Percentiles rank a stretch among this genome's conserved stretches.
Evolutionary conservation across 2,113 vertebrate species (phyloP).

Genomic region (Chloropsis cyanopogon): DNA sequence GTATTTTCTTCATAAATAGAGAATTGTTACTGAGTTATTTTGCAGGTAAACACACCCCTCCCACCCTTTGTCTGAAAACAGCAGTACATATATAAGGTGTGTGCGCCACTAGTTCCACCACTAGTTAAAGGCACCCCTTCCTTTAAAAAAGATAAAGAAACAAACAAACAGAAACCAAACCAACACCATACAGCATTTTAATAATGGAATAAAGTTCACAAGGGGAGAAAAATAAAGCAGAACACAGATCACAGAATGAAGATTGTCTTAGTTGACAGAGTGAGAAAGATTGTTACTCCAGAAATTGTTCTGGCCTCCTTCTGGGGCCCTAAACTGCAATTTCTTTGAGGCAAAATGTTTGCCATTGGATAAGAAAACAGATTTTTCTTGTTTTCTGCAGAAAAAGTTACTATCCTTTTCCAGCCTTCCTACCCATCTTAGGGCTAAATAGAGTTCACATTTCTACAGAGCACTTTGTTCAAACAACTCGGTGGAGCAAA

Average conservation of each 20-base stretch:
- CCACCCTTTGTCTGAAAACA: background rate
- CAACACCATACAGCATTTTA: background rate
- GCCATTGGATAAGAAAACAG: background rate
- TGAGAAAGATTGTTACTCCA: background rate
- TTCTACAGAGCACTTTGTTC: background rate
- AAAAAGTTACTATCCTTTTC: background rate
- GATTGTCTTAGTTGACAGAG: background rate
- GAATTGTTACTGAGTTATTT: background rate
- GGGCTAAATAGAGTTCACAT: background rate
- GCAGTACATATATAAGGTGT: background rate
- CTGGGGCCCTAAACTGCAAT: background rate
- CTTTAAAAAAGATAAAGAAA: too few species aligned
- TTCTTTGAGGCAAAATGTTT: background rate
- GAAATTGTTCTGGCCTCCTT: background rate
- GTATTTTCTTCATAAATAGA: background rate
- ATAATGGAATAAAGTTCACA: background rate
- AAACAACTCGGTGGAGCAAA: background rate
- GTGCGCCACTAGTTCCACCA: background rate
- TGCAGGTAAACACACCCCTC: background rate
- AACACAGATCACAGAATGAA: background rate
- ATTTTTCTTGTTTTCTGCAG: background rate
- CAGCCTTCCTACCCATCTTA: background rate
- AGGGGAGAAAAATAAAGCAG: background rate
- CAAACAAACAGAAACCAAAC: background rate
- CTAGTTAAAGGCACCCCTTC: background rate